Conservation (phyloP, 2,888 invertebrate genomes). For the Hemithea aestivaria region DNA sequence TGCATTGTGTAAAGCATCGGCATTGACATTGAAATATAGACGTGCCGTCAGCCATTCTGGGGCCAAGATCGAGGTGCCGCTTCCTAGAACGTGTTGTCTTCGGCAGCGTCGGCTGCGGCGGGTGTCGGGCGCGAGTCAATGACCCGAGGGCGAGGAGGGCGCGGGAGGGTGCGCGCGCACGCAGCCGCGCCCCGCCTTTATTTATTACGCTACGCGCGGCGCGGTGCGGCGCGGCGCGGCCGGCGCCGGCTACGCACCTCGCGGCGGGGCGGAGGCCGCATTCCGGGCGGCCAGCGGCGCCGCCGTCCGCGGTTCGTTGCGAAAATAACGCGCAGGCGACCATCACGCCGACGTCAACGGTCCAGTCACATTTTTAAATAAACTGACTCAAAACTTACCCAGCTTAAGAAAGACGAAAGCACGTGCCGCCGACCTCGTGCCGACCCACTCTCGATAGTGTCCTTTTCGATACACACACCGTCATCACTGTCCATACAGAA, state of each 20-base stretch:
- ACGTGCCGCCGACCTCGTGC: slow-evolving; percentile 64
- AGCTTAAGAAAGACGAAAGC: slow-evolving; percentile 49
- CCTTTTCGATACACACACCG: slow-evolving; percentile 52
- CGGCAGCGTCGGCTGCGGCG: slow-evolving; percentile 47
- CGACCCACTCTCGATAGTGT: slow-evolving; percentile 41
- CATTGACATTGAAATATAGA: slow-evolving; percentile 67
- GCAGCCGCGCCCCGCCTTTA: slow-evolving; percentile 78
- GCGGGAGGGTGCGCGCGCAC: slow-evolving; percentile 77
- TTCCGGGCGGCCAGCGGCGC: slow-evolving; percentile 63
- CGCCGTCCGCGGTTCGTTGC: slow-evolving; percentile 51
- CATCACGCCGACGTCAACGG: slow-evolving; percentile 45
- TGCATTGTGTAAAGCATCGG: slow-evolving; percentile 32
- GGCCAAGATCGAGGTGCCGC: slow-evolving; percentile 58
- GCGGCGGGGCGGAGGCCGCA: slow-evolving; percentile 72
- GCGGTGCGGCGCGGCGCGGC: slow-evolving; percentile 69
- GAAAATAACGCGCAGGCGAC: slow-evolving; percentile 65
- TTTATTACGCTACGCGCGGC: slow-evolving; percentile 77
- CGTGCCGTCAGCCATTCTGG: slow-evolving; percentile 32
- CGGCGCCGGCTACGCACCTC: slow-evolving; percentile 51
- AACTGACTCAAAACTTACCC: slow-evolving; percentile 68
- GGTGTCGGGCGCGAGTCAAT: slow-evolving; percentile 64
- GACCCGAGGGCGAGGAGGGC: slow-evolving; percentile 68
- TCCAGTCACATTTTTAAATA: slow-evolving; percentile 70
- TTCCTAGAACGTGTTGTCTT: slow-evolving; percentile 62
- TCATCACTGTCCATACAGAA: slow-evolving; percentile 56